A percentile compares a stretch with the other conserved stretches of the same genome.
Evolutionary conservation across 2,888 invertebrate species (phyloP).

Genomic region (Neocrepidodera transversa): DNA sequence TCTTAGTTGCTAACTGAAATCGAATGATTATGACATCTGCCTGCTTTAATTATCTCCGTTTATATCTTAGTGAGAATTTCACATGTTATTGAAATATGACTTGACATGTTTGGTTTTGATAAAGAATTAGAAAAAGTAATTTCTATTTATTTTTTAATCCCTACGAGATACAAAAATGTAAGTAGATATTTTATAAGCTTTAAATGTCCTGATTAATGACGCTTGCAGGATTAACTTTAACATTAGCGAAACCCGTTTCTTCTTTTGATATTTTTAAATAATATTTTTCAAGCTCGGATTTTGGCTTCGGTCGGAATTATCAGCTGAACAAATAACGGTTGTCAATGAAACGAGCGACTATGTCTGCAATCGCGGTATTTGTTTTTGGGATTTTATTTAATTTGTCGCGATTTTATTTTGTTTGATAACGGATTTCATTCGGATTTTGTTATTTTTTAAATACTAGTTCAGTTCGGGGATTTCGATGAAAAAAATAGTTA

Average conservation of each 20-base stretch:
- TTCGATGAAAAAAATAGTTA: background rate
- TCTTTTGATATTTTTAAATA: slow-evolving; percentile 8
- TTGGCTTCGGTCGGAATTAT: background rate
- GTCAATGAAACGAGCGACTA: background rate
- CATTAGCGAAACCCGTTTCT: slow-evolving; percentile 36
- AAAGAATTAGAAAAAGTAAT: no score
- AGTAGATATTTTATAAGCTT: no score
- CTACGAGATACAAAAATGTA: no score
- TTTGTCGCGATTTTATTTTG: slow-evolving; percentile 1
- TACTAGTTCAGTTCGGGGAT: background rate
- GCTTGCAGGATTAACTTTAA: slow-evolving; percentile 51
- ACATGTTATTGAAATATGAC: background rate
- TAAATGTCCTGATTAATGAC: slow-evolving; percentile 50
- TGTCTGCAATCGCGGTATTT: slow-evolving; percentile 48
- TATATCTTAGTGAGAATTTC: slow-evolving; percentile 5
- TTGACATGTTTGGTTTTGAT: no score
- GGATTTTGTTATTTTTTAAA: background rate
- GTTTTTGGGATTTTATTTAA: background rate
- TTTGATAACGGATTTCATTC: background rate
- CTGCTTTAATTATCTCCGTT: slow-evolving; percentile 17
- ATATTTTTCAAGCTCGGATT: slow-evolving; percentile 6
- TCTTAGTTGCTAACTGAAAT: slow-evolving; percentile 24
- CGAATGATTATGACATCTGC: slow-evolving; percentile 26
- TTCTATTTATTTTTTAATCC: no score
- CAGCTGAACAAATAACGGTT: slow-evolving; percentile 13